Evolutionary conservation across 2,888 invertebrate species (phyloP).

Genomic region (Poecilus cupreus): DNA sequence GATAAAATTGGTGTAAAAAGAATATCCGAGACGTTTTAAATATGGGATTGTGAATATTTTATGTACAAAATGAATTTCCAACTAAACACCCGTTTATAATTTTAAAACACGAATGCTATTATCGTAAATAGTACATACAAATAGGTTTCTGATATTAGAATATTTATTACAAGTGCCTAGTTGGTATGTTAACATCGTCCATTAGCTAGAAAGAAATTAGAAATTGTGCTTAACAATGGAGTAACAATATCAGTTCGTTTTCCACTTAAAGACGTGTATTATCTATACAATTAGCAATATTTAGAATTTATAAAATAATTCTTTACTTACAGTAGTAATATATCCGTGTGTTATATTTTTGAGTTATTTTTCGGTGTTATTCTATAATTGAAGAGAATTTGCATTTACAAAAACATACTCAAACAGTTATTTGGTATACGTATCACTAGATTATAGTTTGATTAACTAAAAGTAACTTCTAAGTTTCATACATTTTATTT

Average conservation of each 20-base stretch:
- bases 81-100: constrained; percentile 56
- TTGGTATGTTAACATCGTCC: constrained; percentile 49
- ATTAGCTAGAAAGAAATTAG: constrained; percentile 48
- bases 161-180: constrained; percentile 58
- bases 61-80: constrained; percentile 54
- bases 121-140: constrained; percentile 55
- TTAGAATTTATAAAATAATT: constrained; percentile 55
- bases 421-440: neutral
- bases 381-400: constrained; percentile 29
- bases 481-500: too few species aligned
- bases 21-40: constrained; percentile 32
- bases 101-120: constrained; percentile 58
- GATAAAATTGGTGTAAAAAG: constrained; percentile 46
- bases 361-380: neutral
- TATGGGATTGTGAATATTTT: constrained; percentile 40
- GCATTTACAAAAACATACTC: neutral
- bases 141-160: constrained; percentile 56
- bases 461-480: neutral
- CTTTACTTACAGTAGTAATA: constrained; percentile 41
- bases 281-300: constrained; percentile 57
- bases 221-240: constrained; percentile 57
- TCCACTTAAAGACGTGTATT: constrained; percentile 54
- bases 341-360: constrained; percentile 26
- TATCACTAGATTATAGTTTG: neutral
- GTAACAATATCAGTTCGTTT: constrained; percentile 56